Conservation (phyloP, 2,797 vertebrate genomes). For the Chelmon rostratus region DNA sequence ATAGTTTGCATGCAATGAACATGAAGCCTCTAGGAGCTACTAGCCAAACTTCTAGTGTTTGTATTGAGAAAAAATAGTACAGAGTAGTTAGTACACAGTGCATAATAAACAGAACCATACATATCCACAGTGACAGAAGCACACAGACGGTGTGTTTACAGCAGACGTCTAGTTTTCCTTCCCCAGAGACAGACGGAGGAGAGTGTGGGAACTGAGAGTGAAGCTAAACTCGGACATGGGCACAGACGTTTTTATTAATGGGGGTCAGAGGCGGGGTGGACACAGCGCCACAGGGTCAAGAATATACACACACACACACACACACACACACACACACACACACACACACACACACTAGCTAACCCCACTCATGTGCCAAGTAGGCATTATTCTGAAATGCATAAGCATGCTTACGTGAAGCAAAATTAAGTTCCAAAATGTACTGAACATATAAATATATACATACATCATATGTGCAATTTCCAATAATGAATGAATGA, state of each 20-base stretch:
- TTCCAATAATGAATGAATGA: not conserved
- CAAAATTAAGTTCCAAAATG: not conserved
- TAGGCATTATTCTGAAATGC: not conserved
- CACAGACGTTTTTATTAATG: constrained; percentile 68
- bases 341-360: not conserved
- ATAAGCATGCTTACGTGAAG: no score
- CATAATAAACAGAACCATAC: not conserved
- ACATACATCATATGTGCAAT: not conserved
- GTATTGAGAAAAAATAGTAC: not conserved
- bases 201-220: constrained; percentile 69
- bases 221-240: constrained; percentile 67
- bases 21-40: not conserved
- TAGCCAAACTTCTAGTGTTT: not conserved
- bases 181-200: constrained; percentile 55
- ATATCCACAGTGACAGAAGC: not conserved
- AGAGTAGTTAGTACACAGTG: not conserved
- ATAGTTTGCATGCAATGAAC: not conserved
- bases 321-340: not conserved
- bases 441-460: no score
- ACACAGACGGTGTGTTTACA: constrained; percentile 49
- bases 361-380: not conserved
- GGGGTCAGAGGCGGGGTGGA: constrained; percentile 17
- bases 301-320: constrained; percentile 2
- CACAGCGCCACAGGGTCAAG: constrained; percentile 10
- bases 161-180: constrained; percentile 63